Evolutionary conservation across 2,797 vertebrate species (phyloP), one percentile per base, ranked within the genome.

Genomic region (Rhodeus uyekii): DNA sequence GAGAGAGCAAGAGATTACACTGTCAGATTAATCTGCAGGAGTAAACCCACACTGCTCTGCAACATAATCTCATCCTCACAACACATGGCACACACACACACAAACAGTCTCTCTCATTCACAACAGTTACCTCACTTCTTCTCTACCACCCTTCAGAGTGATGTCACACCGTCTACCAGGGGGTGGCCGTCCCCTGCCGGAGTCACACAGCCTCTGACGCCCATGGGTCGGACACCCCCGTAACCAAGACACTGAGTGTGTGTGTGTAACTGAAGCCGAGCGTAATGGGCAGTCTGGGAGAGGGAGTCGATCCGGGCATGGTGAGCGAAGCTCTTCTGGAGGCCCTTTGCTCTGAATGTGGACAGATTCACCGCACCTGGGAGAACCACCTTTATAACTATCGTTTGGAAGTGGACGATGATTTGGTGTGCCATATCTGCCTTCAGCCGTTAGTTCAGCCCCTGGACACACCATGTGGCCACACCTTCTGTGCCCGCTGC

Each of bases 381-480:
- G 98, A 99, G 91, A 99, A 99, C 91, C 98, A 99, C 89, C 94
- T 99, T 60, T 99, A 98, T 90, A 98, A 99, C 91, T 99, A 99
- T 90, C 96, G 97, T 65, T 95, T 98, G 1, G 98, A 99, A 87
- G 97, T 99, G 90, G 98, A 99, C 0, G 98, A 99, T 2, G 98
- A 99, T 91, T 94, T 99, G 86, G 97, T 99, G 89, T 99, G 98
- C 94, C 98, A 99, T 88, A 99, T 99, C 90, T 99, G 98, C 95
- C 96, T 99, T 93, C 98, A 99, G 93, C 98, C 98, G 7, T 95
- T 99, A 91, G 92, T 99, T 90, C 96, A 97, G 94, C 98, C 98
- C 0, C 93, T 99, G 38, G 98, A 99, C 88, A 99, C 98, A 0
- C 98, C 98, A 8, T 99, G 98, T 60, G 98, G 98, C 76, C 98